Conservation (phyloP, 2,113 vertebrate genomes). For the Ellobius talpinus region DNA sequence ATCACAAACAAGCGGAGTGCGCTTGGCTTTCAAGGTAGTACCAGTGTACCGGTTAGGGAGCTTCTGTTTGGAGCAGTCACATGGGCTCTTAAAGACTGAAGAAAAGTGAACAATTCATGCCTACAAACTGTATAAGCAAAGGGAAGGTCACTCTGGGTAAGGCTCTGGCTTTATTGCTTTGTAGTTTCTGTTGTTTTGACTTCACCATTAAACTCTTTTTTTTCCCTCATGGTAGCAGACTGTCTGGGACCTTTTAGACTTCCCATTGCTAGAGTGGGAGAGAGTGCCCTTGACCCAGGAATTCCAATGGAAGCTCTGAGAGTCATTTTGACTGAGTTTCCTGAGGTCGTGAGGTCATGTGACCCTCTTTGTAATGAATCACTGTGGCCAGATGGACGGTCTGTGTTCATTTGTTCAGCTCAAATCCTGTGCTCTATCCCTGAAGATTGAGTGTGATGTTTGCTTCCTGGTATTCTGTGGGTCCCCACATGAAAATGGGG, state of each 20-base stretch:
- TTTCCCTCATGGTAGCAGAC: background rate
- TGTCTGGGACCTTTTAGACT: background rate
- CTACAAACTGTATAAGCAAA: background rate
- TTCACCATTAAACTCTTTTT: background rate
- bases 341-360: background rate
- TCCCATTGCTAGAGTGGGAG: background rate
- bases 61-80: constrained; percentile 28
- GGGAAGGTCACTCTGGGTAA: background rate
- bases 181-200: constrained; percentile 22
- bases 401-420: background rate
- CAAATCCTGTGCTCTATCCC: background rate
- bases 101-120: constrained; percentile 22
- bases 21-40: constrained; percentile 8
- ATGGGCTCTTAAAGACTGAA: background rate
- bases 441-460: background rate
- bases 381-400: background rate
- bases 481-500: background rate
- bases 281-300: background rate
- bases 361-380: background rate
- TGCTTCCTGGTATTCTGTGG: background rate
- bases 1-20: constrained; percentile 28
- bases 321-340: background rate
- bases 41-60: background rate
- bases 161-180: background rate
- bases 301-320: background rate